Evolutionary conservation across 2,888 invertebrate genomes (phyloP).

Genomic region (Agrypnus murinus): DNA sequence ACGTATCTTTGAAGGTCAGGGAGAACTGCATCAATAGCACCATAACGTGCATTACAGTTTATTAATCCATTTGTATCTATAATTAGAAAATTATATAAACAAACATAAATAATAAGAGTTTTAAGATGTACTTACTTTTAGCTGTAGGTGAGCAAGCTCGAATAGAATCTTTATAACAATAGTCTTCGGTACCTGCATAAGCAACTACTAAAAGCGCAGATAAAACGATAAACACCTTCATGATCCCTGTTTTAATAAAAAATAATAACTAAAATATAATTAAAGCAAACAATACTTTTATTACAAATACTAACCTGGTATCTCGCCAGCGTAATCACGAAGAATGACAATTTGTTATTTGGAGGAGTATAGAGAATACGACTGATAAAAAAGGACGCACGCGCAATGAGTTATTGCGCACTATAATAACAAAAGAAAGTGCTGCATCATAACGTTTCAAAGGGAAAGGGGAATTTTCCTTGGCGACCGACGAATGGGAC

Average conservation of each 20-base stretch:
- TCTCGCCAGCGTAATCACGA: constrained; percentile 72
- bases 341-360: constrained; percentile 57
- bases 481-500: too few relatives aligned
- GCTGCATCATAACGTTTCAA: constrained; percentile 48
- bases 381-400: constrained; percentile 38
- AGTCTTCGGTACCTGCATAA: constrained; percentile 69
- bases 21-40: constrained; percentile 74
- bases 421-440: constrained; percentile 55
- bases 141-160: constrained; percentile 73
- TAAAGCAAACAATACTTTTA: constrained; percentile 1
- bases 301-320: constrained; percentile 66
- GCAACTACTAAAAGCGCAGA: constrained; percentile 71
- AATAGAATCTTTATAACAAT: constrained; percentile 77
- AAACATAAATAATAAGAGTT: too few relatives aligned
- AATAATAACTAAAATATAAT: constrained; percentile 50
- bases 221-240: constrained; percentile 76
- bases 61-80: constrained; percentile 61
- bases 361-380: neutral
- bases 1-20: constrained; percentile 74
- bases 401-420: constrained; percentile 53
- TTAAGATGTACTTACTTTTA: constrained; percentile 55
- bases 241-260: constrained; percentile 70
- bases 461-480: constrained; percentile 33
- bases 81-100: constrained; percentile 7
- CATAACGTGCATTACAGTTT: constrained; percentile 80